A percentile compares a stretch with the other conserved stretches of the same genome.
These are phyloP conservation scores for Graptemys geographica DNA, from an alignment of 2,797 vertebrate species.

Conservation along the genomic window DNA sequence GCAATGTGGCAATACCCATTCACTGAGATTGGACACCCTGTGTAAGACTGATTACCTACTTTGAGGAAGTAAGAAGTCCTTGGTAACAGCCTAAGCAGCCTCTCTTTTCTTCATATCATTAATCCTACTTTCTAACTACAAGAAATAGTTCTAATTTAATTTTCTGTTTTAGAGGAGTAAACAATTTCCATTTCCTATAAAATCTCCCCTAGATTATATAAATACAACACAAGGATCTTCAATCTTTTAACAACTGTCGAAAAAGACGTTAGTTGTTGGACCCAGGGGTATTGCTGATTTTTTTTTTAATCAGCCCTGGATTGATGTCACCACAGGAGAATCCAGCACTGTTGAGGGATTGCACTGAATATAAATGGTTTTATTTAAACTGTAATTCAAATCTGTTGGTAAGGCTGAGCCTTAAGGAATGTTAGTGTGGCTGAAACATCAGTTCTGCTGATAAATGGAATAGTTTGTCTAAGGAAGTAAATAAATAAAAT, in stretches of 20 bases:
- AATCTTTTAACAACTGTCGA: background rate
- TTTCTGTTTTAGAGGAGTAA: background rate
- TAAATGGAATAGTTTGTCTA: background rate
- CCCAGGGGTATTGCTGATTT: background rate
- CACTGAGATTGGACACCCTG: background rate
- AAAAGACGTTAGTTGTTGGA: background rate
- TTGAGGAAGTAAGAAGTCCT: background rate
- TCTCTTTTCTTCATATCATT: background rate
- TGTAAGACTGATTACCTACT: background rate
- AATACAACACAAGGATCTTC: background rate
- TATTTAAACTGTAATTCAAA: background rate
- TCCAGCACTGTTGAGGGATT: background rate
- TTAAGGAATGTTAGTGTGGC: background rate
- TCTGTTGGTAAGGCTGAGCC: background rate
- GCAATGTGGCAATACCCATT: background rate
- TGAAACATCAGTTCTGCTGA: background rate
- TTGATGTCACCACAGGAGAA: background rate
- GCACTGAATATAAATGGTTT: background rate
- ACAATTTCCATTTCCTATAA: background rate
- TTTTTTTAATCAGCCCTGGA: background rate
- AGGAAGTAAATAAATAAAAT: background rate
- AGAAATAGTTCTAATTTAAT: accelerated
- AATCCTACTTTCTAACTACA: background rate
- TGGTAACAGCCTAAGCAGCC: accelerated
- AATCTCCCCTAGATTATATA: background rate